Evolutionary conservation across 2,113 vertebrate species (phyloP).

Genomic region (Leptosomus discolor): DNA sequence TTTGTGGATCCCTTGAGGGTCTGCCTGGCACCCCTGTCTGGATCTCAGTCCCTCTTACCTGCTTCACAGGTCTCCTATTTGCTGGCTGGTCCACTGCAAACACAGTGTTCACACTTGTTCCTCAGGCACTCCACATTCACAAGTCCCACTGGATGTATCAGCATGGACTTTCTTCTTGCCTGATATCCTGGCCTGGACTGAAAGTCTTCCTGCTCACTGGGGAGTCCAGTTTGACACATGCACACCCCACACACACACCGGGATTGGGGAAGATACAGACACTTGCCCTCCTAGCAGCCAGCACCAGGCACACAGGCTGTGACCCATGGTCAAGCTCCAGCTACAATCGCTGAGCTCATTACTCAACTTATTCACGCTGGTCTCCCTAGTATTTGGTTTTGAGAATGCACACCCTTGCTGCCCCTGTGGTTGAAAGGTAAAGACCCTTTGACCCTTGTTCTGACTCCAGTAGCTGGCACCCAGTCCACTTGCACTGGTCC

Average conservation of each 20-base stretch:
- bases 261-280: neutral
- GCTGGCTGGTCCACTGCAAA: neutral
- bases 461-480: neutral
- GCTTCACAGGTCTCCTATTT: neutral
- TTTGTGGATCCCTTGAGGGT: neutral
- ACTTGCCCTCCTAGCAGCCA: neutral
- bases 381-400: neutral
- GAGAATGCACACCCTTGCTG: neutral
- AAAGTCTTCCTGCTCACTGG: fast-evolving
- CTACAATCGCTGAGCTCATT: neutral
- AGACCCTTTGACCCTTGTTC: neutral
- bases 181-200: neutral
- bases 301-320: neutral
- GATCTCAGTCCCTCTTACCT: neutral
- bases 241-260: too few relatives aligned
- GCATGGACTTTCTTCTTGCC: neutral
- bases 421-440: neutral
- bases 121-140: neutral
- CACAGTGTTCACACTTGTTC: neutral
- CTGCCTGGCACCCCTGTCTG: neutral
- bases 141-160: neutral
- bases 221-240: too few relatives aligned
- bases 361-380: neutral
- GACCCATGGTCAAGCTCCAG: fast-evolving
- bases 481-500: neutral